Conservation (phyloP, 2,888 invertebrate genomes). For the Drosophila kambysellisi region DNA sequence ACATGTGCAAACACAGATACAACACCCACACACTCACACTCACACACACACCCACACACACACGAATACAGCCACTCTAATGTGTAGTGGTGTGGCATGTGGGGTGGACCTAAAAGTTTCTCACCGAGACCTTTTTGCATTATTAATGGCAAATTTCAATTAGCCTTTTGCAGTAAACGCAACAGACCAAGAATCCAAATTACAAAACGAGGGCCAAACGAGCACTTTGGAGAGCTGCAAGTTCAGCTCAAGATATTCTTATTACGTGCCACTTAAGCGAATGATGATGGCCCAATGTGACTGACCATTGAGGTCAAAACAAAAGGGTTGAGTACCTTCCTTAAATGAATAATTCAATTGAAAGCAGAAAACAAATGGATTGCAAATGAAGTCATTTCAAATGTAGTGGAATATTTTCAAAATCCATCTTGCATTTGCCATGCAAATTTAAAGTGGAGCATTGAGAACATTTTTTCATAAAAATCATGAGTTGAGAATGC, state of each 20-base stretch:
- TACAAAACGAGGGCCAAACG: slow-evolving; percentile 53
- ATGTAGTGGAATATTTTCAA: not conserved
- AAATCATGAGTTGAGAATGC: not conserved
- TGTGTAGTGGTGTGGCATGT: slow-evolving; percentile 41
- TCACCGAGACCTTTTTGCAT: slow-evolving; percentile 78
- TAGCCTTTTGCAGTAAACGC: slow-evolving; percentile 77
- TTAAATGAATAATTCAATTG: not conserved
- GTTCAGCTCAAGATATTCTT: not conserved
- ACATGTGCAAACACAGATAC: slow-evolving; percentile 25
- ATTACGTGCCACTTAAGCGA: not conserved
- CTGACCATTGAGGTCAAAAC: not conserved
- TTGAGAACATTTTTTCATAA: not conserved
- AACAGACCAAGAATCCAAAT: slow-evolving; percentile 67
- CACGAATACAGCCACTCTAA: slow-evolving; percentile 12
- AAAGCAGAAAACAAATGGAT: not conserved
- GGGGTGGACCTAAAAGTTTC: slow-evolving; percentile 76
- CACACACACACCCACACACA: slow-evolving; percentile 6
- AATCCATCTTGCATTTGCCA: not conserved
- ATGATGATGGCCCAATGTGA: not conserved
- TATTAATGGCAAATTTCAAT: slow-evolving; percentile 80
- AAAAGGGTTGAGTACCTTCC: not conserved
- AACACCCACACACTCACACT: not conserved
- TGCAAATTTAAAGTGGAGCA: too few relatives aligned
- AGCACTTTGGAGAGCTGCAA: slow-evolving; percentile 21
- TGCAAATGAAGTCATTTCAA: not conserved